Evolutionary conservation across 2,888 invertebrate species (phyloP).

Genomic region (Euclidia mi): DNA sequence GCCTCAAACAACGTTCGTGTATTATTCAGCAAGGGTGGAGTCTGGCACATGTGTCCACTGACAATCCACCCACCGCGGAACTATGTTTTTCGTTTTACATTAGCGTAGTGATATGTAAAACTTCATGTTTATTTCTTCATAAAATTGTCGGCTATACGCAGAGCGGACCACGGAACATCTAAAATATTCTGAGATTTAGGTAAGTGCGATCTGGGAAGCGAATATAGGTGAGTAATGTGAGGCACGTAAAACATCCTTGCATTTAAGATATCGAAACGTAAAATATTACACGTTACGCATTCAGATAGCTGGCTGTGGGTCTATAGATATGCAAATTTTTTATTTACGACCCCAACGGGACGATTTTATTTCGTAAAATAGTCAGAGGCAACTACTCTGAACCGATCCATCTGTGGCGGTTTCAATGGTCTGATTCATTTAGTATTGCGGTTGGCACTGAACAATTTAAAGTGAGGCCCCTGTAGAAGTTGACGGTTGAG

Average conservation of each 20-base stretch:
- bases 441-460: conserved; percentile 3
- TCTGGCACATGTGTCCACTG: conserved; percentile 79
- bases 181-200: conserved; percentile 41
- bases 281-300: conserved; percentile 73
- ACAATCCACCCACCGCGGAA: conserved; percentile 64
- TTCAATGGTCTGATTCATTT: conserved; percentile 8
- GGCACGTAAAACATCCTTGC: conserved; percentile 69
- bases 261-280: conserved; percentile 75
- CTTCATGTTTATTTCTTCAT: conserved; percentile 44
- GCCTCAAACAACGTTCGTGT: conserved; percentile 75
- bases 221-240: conserved; percentile 59
- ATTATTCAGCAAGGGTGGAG: conserved; percentile 79
- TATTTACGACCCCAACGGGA: conserved; percentile 68
- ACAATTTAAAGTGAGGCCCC: conserved; percentile 11
- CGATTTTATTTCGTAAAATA: conserved; percentile 59
- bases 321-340: conserved; percentile 65
- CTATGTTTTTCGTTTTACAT: conserved; percentile 58
- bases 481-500: conserved; percentile 17
- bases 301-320: conserved; percentile 56
- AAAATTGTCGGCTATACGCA: conserved; percentile 33
- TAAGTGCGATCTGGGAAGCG: conserved; percentile 37
- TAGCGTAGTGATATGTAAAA: conserved; percentile 48
- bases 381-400: conserved; percentile 46
- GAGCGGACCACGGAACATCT: conserved; percentile 20
- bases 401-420: conserved; percentile 26